Base-by-base conservation (phyloP, 2,797 vertebrate species). In the Neosalanx taihuensis region DNA sequence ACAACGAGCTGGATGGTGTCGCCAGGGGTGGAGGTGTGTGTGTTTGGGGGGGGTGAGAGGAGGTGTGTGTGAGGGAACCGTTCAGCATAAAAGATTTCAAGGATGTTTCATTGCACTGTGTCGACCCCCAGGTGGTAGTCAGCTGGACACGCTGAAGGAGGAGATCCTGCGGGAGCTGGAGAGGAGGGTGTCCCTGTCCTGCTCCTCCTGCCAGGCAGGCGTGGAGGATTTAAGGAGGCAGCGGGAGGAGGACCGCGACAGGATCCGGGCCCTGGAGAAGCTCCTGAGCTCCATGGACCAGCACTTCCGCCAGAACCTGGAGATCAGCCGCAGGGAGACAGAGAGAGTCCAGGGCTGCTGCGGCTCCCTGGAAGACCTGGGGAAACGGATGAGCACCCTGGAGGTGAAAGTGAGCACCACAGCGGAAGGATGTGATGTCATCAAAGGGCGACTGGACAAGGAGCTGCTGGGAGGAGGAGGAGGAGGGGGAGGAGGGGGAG, bases 251-350 rank as follows among this genome's bases (percentile, higher is more conserved):
- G 93, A 98, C 85, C 77, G 90, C 5, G 95, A 97, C 7, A 91
- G 93, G 20, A 92, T 96, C 57, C 79, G 87, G 4, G 91, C 90
- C 0, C 85, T 99, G 83, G 95, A 97, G 89, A 96, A 97, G 82
- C 83, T 93, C 6, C 66, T 97, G 67, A 82, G 85, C 76, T 93
- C 95, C 0, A 76, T 95, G 86, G 94, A 96, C 75, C 92, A 94
- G 78, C 91, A 93, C 64, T 87, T 95, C 75, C 90, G 85, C 49
- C 93, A 94, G 17, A 92, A 88, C 0, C 60, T 92, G 60, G 92
- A 94, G 66, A 71, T 87, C n/a, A 87, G 91, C 70, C 91, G 87
- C 64, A 77, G 73, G 0, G 91, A 94, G 30, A 84, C 86, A 0
- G 83, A 90, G 1, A 88, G 76, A 56, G 87, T 89, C 29, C 83